These are phyloP conservation scores for Tetramorium alpestre DNA, from an alignment of 1,140 invertebrate species.

Conservation along the genomic window DNA sequence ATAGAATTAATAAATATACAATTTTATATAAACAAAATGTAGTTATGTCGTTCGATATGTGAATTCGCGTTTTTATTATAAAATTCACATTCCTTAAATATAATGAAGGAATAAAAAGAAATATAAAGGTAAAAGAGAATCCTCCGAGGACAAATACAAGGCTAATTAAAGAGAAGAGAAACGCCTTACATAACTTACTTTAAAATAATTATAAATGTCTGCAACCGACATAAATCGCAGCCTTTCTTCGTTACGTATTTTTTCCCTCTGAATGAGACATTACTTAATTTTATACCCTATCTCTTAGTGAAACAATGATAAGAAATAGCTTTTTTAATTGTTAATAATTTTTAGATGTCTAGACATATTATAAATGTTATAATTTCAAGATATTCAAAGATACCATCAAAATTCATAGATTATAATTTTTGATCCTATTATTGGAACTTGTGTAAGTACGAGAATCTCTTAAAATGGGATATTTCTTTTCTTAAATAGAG, in stretches of 20 bases:
- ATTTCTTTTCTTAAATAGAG: no score
- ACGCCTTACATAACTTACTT: not conserved
- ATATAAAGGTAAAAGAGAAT: not conserved
- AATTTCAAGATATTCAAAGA: not conserved
- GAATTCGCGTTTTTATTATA: not conserved
- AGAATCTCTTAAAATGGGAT: no score
- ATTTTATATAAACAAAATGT: not conserved
- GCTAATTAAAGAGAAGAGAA: not conserved
- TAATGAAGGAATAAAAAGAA: not conserved
- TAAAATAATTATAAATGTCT: constrained; percentile 32
- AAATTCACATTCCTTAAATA: not conserved
- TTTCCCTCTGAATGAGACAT: not conserved
- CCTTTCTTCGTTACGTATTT: not conserved
- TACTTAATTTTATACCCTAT: not conserved
- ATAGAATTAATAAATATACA: not conserved
- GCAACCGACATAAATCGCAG: not conserved
- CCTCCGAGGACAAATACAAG: not conserved
- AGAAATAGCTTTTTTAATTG: not conserved
- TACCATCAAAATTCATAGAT: not conserved
- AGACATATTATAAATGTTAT: not conserved
- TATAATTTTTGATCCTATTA: not conserved
- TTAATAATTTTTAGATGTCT: not conserved
- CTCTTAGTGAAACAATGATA: not conserved
- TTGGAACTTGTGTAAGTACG: no score
- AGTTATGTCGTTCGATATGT: not conserved